phyloP scores from a whole-genome alignment of 2,113 vertebrate species.

The Ciconia boyciana region DNA sequence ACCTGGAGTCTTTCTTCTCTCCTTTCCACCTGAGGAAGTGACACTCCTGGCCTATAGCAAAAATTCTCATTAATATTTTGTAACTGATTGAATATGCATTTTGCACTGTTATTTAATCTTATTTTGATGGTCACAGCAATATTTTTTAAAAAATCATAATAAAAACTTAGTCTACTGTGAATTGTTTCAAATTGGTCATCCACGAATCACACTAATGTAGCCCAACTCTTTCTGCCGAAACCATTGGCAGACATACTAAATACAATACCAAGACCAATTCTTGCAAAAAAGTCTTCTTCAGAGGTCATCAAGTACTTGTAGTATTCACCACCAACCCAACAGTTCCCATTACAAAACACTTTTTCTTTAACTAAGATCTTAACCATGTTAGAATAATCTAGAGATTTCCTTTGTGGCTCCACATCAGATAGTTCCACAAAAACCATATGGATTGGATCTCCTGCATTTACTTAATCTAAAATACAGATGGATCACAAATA shows the following conservation, averaged over 20 bases:
- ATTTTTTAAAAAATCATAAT: not conserved
- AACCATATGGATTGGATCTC: accelerated
- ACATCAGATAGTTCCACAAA: not conserved
- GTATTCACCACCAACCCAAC: not conserved
- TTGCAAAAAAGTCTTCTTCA: not conserved
- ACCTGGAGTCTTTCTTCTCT: not conserved
- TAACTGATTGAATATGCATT: not conserved
- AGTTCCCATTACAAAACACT: not conserved
- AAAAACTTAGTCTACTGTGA: not conserved
- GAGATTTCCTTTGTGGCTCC: not conserved
- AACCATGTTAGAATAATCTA: not conserved
- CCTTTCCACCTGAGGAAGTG: not conserved
- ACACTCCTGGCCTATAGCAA: not conserved
- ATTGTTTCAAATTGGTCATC: not conserved
- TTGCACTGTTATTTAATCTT: not conserved
- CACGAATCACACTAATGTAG: not conserved
- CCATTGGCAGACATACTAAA: not conserved
- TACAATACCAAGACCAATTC: not conserved
- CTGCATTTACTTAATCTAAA: not conserved
- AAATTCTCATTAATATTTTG: not conserved
- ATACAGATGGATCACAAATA: not conserved
- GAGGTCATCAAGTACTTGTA: not conserved
- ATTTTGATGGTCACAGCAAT: not conserved
- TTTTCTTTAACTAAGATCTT: not conserved
- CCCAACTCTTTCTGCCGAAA: not conserved